These are phyloP conservation scores for Tyto alba DNA, from an alignment of 2,113 vertebrate species.

Conservation along the genomic window DNA sequence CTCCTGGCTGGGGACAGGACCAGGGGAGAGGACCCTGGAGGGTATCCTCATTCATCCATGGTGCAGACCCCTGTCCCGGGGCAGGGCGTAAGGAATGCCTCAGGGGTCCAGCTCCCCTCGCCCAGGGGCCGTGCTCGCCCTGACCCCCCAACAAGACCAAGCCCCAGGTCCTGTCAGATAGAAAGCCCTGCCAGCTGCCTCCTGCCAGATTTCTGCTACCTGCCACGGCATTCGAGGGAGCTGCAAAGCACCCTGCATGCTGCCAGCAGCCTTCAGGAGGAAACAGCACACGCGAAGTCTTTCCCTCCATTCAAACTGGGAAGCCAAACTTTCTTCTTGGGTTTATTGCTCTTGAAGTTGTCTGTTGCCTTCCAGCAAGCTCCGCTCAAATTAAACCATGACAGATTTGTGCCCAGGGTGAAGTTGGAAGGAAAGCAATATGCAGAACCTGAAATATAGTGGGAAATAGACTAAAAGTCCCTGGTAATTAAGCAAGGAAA, in stretches of 20 bases:
- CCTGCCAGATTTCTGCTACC: background rate
- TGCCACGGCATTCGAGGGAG: fast-evolving
- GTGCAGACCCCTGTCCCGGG: background rate
- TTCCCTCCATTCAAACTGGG: background rate
- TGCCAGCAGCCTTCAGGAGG: background rate
- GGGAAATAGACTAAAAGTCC: background rate
- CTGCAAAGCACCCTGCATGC: background rate
- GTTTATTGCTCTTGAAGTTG: background rate
- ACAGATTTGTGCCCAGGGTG: background rate
- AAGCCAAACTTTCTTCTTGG: background rate
- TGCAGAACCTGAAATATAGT: background rate
- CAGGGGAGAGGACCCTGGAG: background rate
- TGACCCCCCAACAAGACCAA: background rate
- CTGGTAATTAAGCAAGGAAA: background rate
- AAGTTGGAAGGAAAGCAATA: background rate
- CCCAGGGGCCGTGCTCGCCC: background rate
- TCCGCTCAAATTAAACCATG: background rate
- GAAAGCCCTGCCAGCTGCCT: background rate
- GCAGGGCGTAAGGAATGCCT: background rate
- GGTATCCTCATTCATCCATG: background rate
- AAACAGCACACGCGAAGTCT: background rate
- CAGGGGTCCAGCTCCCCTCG: background rate
- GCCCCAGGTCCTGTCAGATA: background rate
- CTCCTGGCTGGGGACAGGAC: background rate
- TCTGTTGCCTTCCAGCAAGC: background rate